Base-by-base conservation (phyloP, 2,888 invertebrate genomes). In the Macrostomum cliftonense region DNA sequence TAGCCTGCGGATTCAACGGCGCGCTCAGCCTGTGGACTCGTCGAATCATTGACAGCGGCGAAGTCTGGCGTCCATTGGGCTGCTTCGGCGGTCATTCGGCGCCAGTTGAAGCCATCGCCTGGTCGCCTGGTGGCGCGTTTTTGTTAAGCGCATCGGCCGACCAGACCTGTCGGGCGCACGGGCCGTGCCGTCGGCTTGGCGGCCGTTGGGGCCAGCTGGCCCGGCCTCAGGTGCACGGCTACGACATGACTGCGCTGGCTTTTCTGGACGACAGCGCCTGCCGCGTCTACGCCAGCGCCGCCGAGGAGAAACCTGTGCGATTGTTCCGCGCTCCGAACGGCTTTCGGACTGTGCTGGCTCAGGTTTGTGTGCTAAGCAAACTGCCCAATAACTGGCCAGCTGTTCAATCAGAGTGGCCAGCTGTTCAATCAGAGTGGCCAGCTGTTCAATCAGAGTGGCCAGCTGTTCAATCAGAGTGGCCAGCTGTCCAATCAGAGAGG, bases 151-250 rank as follows among this genome's bases (percentile, higher is more conserved):
- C 79, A 0, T 80, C 86, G 45, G 68, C 76, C 1, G 93, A 95
- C 73, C 87, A 91, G 73, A 91, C 91, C 7, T 82, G 86, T 0
- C 74, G 91, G 57, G 74, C 89, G 39, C 89, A 93, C 71, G 85
- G 83, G 0, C 82, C 82, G 0, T 88, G 85, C 84, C 67, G 62
- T 16, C 70, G 68, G 42, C 17, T 44, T 45, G 17, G 37, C 14
- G 19, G 14, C n/a, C 36, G 19, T 12, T 93, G 89, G 88, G 83
- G 86, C 71, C 95, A 97, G 75, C 75, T 97, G 50, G 83, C 83
- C 0, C 77, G 97, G 13, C 91, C 97, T 0, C 95, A 97, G 72
- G 80, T 95, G 4, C 95, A 97, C 72, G 97, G 97, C 1, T 88
- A 91, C 66, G 85, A 87, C 64, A 76, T 97, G 76, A 78, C 80